Conservation (phyloP, 2,113 vertebrate species). For the Entelurus aequoreus region DNA sequence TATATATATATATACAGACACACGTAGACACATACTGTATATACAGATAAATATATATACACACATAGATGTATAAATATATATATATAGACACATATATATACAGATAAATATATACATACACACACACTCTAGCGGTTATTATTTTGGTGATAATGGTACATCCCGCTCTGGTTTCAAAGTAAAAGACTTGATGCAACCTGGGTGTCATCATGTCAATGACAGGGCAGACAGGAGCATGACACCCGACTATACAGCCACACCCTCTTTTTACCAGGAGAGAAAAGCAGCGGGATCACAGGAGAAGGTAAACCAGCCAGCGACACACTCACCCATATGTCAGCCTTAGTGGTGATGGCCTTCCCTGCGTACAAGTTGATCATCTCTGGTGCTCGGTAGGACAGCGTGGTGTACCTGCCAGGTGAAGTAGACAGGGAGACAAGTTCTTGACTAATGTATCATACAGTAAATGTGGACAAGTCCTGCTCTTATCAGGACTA, state of each 20-base stretch:
- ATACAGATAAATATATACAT: too few species aligned
- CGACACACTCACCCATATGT: slow-evolving; percentile 90
- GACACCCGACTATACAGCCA: slow-evolving; percentile 1
- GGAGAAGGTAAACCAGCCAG: neutral
- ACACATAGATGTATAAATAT: too few species aligned
- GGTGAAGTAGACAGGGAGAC: slow-evolving; percentile 1
- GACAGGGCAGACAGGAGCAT: neutral
- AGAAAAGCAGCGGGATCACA: neutral
- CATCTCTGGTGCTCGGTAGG: slow-evolving; percentile 97
- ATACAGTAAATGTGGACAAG: too few species aligned
- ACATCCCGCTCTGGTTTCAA: too few species aligned
- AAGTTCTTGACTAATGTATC: neutral
- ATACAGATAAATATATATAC: too few species aligned
- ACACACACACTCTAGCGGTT: too few species aligned
- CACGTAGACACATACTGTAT: too few species aligned
- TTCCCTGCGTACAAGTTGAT: slow-evolving; percentile 96
- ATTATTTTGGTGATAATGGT: too few species aligned
- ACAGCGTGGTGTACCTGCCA: slow-evolving; percentile 91
- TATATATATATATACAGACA: too few species aligned
- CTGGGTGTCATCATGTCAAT: slow-evolving; percentile 13
- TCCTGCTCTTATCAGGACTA: too few species aligned
- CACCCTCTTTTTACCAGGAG: slow-evolving; percentile 18
- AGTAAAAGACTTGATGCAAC: neutral
- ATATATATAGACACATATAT: too few species aligned
- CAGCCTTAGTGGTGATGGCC: slow-evolving; percentile 94